phyloP scores from a whole-genome alignment of 2,113 vertebrate genomes.

The Lophius piscatorius region DNA sequence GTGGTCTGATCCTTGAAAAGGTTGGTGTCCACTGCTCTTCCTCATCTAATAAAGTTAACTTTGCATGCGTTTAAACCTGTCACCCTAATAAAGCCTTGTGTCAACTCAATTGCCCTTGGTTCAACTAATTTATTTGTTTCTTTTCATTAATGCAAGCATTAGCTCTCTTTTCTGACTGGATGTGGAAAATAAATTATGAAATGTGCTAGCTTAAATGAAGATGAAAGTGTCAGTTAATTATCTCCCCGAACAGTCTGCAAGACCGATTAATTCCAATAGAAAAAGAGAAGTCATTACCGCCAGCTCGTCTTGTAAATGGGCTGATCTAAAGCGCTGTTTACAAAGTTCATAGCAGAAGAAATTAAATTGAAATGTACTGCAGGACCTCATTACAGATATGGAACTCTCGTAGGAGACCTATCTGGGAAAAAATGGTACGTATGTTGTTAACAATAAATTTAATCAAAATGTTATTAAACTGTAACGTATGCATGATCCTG shows the following conservation, averaged over 20 bases:
- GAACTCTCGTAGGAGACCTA: conserved; percentile 8
- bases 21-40: conserved; percentile 47
- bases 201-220: conserved; percentile 75
- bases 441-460: conserved; percentile 13
- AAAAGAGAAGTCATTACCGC: conserved; percentile 63
- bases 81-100: conserved; percentile 47
- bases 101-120: conserved; percentile 47
- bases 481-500: too few relatives aligned
- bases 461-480: neutral
- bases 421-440: neutral
- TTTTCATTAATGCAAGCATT: conserved; percentile 73
- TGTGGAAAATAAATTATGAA: conserved; percentile 71
- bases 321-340: conserved; percentile 69
- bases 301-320: conserved; percentile 59
- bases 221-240: conserved; percentile 77
- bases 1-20: too few relatives aligned
- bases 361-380: conserved; percentile 56
- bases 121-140: conserved; percentile 66
- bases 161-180: conserved; percentile 39
- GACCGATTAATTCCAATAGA: conserved; percentile 71
- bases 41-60: conserved; percentile 58
- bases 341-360: conserved; percentile 55
- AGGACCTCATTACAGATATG: conserved; percentile 53
- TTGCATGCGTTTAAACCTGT: conserved; percentile 23
- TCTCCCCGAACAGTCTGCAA: conserved; percentile 67